Percentiles rank a stretch among this genome's conserved stretches.
These are phyloP conservation scores for Zenarchopterus dispar DNA, from an alignment of 2,797 vertebrate species.

Conservation along the genomic window DNA sequence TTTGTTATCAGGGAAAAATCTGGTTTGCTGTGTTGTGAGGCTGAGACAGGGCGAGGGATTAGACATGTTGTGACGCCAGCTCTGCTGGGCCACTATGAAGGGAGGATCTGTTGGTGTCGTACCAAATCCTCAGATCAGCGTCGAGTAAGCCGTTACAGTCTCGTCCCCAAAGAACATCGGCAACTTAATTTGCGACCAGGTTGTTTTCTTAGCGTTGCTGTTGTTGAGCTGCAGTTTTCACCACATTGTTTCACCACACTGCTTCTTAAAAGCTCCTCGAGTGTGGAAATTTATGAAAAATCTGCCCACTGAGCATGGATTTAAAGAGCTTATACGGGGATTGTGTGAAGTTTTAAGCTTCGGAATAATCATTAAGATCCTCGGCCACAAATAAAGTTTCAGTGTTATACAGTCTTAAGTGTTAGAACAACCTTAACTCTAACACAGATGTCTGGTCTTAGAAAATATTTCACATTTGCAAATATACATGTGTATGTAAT, in stretches of 20 bases:
- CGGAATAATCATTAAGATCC: slow-evolving; percentile 6
- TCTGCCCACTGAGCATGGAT: not conserved
- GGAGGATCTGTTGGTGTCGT: slow-evolving; percentile 23
- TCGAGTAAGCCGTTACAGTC: not conserved
- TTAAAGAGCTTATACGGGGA: slow-evolving; percentile 9
- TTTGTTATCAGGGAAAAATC: slow-evolving; percentile 27
- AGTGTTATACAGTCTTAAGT: no score
- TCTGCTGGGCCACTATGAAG: slow-evolving; percentile 13
- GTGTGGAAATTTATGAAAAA: slow-evolving; percentile 7
- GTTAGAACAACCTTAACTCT: slow-evolving; percentile 27
- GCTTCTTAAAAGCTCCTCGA: slow-evolving; percentile 4
- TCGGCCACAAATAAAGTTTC: slow-evolving; percentile 16
- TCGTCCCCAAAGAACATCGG: slow-evolving; percentile 6
- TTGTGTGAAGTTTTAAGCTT: not conserved
- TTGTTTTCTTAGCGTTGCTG: not conserved
- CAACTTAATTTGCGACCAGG: slow-evolving; percentile 4
- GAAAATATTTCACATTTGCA: slow-evolving; percentile 20
- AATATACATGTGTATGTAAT: slow-evolving; percentile 1
- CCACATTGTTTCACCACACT: slow-evolving; percentile 10
- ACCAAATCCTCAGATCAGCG: slow-evolving; percentile 42
- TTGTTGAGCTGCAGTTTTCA: slow-evolving; percentile 20
- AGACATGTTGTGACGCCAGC: slow-evolving; percentile 41
- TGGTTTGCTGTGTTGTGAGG: slow-evolving; percentile 19
- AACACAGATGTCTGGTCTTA: slow-evolving; percentile 17
- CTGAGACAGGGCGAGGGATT: slow-evolving; percentile 22